Conservation (phyloP, 2,888 invertebrate genomes). For the Drosophila nigricruria region DNA sequence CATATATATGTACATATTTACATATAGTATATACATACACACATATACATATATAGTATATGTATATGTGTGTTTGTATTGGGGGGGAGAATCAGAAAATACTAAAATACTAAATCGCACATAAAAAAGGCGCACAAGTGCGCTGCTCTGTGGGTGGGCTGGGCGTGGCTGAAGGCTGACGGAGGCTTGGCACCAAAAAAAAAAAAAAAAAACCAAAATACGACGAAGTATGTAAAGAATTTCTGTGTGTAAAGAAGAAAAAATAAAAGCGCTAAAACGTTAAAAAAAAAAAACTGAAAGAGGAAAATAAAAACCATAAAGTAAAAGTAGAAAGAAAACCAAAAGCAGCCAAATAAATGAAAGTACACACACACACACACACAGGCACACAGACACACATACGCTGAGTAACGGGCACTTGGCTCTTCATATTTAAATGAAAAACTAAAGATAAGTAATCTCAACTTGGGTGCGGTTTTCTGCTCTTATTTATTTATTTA, state of each 20-base stretch:
- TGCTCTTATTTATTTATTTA: conserved; percentile 14
- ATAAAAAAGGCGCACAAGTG: conserved; percentile 52
- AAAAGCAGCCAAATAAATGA: conserved; percentile 57
- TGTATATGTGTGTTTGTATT: conserved; percentile 7
- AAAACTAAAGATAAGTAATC: conserved; percentile 79
- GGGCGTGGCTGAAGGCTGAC: conserved; percentile 11
- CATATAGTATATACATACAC: neutral
- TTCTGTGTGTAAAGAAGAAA: conserved; percentile 24
- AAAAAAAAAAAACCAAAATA: conserved; percentile 8
- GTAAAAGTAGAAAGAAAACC: conserved; percentile 55
- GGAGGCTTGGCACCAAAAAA: conserved; percentile 7
- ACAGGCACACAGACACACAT: conserved; percentile 23
- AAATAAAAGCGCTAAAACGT: conserved; percentile 40
- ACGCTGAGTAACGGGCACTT: conserved; percentile 38
- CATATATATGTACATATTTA: neutral
- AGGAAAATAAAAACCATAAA: conserved; percentile 20
- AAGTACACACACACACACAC: conserved; percentile 38
- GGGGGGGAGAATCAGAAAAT: conserved; percentile 54
- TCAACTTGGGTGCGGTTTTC: conserved; percentile 73
- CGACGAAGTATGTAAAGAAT: conserved; percentile 51
- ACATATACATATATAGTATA: neutral
- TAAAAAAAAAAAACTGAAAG: conserved; percentile 35
- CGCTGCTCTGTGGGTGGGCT: neutral
- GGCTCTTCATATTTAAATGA: conserved; percentile 76
- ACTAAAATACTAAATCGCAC: conserved; percentile 55